Evolutionary conservation across 2,888 invertebrate genomes (phyloP).

Genomic region (Lagria hirta): DNA sequence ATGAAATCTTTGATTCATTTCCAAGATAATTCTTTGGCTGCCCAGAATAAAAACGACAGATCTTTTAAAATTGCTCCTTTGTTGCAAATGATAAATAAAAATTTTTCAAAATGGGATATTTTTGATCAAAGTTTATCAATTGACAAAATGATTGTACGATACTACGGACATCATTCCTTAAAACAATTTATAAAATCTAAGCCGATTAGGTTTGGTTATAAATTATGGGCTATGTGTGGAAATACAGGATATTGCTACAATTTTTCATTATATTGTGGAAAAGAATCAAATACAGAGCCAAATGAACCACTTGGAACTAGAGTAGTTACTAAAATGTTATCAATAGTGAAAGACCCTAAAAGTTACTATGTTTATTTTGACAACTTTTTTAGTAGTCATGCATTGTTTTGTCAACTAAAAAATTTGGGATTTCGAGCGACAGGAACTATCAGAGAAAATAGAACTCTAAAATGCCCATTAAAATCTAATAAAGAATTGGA

Average conservation of each 20-base stretch:
- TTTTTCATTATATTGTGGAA: slow-evolving; percentile 25
- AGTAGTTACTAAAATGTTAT: slow-evolving; percentile 25
- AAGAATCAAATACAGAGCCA: slow-evolving; percentile 7
- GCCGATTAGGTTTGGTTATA: slow-evolving; percentile 29
- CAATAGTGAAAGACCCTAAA: slow-evolving; percentile 20
- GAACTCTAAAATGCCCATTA: slow-evolving; percentile 11
- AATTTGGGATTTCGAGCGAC: slow-evolving; percentile 16
- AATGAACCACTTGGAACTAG: slow-evolving; percentile 20
- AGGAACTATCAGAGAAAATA: neutral
- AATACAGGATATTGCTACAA: slow-evolving; percentile 22
- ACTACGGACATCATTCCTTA: too few relatives aligned
- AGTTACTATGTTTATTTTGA: slow-evolving; percentile 24
- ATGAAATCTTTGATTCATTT: too few relatives aligned
- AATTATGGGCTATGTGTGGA: slow-evolving; percentile 28
- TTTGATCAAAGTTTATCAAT: too few relatives aligned
- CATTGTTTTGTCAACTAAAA: slow-evolving; percentile 19
- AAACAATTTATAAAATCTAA: too few relatives aligned
- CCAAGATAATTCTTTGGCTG: too few relatives aligned
- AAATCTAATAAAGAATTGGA: too few relatives aligned
- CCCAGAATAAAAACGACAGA: too few relatives aligned
- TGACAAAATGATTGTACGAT: too few relatives aligned
- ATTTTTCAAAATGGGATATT: too few relatives aligned
- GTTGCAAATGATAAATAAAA: too few relatives aligned
- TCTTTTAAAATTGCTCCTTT: too few relatives aligned
- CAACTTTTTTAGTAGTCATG: slow-evolving; percentile 24